Evolutionary conservation across 2,797 vertebrate species (phyloP), one percentile per base, ranked within the genome.

Genomic region (Ciconia nigra): DNA sequence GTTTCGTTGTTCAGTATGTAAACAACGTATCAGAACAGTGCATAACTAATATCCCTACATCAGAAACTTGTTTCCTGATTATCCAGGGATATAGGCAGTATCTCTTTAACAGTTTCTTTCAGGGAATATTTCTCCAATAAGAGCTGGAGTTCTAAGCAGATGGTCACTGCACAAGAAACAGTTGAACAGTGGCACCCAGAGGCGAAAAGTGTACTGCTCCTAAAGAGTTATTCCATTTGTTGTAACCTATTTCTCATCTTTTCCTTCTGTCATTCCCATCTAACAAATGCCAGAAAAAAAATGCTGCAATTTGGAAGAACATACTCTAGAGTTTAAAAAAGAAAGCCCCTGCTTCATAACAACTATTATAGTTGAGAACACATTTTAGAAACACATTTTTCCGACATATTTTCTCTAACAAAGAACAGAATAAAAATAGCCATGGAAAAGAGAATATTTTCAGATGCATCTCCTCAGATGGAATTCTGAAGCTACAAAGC

Each of bases 181-280:
- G 98, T 96, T 97, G 98, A 98, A 98, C 98, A 98, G 98, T 97
- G 98, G 96, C 98, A 98, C 98, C 98, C 97, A 98, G 97, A 98
- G 98, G 98, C 97, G 93, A 95, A 96, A 97, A 94, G 41, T 82
- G 91, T 97, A 97, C 95, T 94, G 87, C 83, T 93, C 33, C 95
- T 52, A 47, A 91, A 94, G 89, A 95, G 93, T 92, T 91, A 67
- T 33, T 87, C 24, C 44, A 81, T 89, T 91, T 92, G 41, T 39
- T 78, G 57, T 41, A 67, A 91, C 47, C 71, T 77, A 86, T 92
- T 96, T 97, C 83, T 97, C 58, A 94, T 92, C 31, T 73, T 88
- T 94, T 89, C 80, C 90, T 97, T 93, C 78, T 84, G 67, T 92
- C 94, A 87, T 31, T 91, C 81, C n/a, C 54, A 89, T 93, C 33